These are phyloP conservation scores for Ethmia dodecea DNA, from an alignment of 2,888 invertebrate genomes.

Conservation along the genomic window DNA sequence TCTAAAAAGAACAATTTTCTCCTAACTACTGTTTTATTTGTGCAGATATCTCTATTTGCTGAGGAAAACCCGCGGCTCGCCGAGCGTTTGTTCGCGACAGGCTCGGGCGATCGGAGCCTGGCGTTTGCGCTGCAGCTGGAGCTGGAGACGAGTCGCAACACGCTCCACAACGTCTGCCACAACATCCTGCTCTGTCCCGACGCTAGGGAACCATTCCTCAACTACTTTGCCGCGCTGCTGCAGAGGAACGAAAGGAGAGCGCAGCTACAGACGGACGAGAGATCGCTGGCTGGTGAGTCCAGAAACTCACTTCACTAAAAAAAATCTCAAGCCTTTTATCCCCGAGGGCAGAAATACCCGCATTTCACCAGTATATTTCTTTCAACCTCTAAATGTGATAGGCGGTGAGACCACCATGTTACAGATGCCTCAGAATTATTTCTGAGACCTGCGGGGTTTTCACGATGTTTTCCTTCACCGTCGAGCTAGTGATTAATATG, in stretches of 20 bases:
- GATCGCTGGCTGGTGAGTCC: conserved; percentile 82
- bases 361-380: too few species aligned
- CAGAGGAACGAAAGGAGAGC: conserved; percentile 91
- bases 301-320: too few species aligned
- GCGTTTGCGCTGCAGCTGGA: conserved; percentile 86
- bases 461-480: not conserved
- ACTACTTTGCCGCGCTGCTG: conserved; percentile 87
- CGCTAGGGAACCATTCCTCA: conserved; percentile 87
- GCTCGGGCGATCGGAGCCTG: conserved; percentile 80
- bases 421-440: too few species aligned
- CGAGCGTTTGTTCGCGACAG: conserved; percentile 80
- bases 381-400: too few species aligned
- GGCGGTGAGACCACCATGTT: too few species aligned
- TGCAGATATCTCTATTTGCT: conserved; percentile 87
- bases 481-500: too few species aligned
- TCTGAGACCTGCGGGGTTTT: too few species aligned
- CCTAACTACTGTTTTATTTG: not conserved
- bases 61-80: conserved; percentile 95
- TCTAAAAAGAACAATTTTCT: not conserved
- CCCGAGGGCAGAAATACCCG: too few species aligned
- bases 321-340: not conserved
- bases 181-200: conserved; percentile 88
- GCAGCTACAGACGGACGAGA: conserved; percentile 93
- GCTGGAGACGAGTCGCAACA: conserved; percentile 85
- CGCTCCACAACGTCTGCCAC: conserved; percentile 90